Evolutionary conservation across 2,888 invertebrate species (phyloP).

Genomic region (Tineola bisselliella): DNA sequence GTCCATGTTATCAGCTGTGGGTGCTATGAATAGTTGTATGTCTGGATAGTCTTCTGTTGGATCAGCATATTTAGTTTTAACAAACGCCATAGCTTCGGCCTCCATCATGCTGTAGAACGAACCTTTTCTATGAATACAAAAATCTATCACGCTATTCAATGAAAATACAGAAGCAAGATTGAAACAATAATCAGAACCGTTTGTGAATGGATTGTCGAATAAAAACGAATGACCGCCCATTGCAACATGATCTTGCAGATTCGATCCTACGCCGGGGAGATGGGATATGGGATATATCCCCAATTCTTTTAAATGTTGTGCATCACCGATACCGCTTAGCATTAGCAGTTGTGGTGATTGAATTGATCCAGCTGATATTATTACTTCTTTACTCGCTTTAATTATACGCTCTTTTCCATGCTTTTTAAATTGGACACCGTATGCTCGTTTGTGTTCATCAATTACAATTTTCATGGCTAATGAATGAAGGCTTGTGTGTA

Average conservation of each 20-base stretch:
- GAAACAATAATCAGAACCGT: conserved; percentile 72
- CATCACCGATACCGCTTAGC: conserved; percentile 84
- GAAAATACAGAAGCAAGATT: conserved; percentile 73
- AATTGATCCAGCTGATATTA: conserved; percentile 85
- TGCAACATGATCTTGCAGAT: conserved; percentile 85
- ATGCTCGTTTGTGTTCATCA: conserved; percentile 69
- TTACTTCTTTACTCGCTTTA: conserved; percentile 77
- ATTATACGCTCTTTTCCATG: conserved; percentile 62
- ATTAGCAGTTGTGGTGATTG: conserved; percentile 87
- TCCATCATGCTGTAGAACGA: conserved; percentile 80
- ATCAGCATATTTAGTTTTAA: conserved; percentile 78
- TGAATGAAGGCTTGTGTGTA: conserved; percentile 77
- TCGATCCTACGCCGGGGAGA: conserved; percentile 79
- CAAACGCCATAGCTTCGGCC: conserved; percentile 82
- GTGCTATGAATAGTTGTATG: conserved; percentile 78
- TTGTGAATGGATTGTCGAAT: conserved; percentile 70
- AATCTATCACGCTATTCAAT: conserved; percentile 69
- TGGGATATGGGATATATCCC: conserved; percentile 70
- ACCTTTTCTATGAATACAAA: conserved; percentile 69
- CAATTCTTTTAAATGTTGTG: conserved; percentile 67
- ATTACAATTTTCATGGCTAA: conserved; percentile 75
- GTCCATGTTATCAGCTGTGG: conserved; percentile 80
- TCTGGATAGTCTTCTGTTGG: conserved; percentile 78
- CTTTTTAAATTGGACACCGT: conserved; percentile 75
- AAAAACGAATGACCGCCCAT: conserved; percentile 81